phyloP scores from a whole-genome alignment of 2,797 vertebrate species.

The Calcarius lapponicus region DNA sequence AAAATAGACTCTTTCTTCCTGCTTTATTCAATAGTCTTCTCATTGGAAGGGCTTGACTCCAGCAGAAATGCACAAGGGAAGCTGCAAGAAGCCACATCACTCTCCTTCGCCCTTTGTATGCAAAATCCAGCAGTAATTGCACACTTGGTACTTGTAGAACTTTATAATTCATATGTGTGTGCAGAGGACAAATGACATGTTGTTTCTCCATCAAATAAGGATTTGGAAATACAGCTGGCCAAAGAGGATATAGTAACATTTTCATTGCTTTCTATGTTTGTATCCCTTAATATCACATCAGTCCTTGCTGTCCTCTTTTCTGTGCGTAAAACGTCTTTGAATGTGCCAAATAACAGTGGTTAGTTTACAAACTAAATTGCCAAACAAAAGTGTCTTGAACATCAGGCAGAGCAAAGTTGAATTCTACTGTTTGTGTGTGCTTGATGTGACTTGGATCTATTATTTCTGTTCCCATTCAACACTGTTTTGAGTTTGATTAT shows the following conservation, averaged over 20 bases:
- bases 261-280: neutral
- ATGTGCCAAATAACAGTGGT: slow-evolving; percentile 4
- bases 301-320: neutral
- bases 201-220: neutral
- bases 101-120: neutral
- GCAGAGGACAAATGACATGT: neutral
- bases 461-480: neutral
- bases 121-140: neutral
- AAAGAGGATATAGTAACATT: neutral
- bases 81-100: neutral
- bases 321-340: neutral
- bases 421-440: neutral
- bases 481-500: neutral
- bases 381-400: neutral
- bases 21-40: neutral
- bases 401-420: neutral
- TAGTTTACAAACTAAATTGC: slow-evolving; percentile 41
- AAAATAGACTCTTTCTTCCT: slow-evolving; percentile 49
- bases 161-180: neutral
- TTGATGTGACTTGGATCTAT: neutral
- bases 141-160: neutral
- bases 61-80: neutral
- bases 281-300: neutral
- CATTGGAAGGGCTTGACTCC: neutral
- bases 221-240: neutral